These are phyloP conservation scores for Cheilosia scutellata DNA, from an alignment of 2,888 invertebrate species.

Conservation along the genomic window DNA sequence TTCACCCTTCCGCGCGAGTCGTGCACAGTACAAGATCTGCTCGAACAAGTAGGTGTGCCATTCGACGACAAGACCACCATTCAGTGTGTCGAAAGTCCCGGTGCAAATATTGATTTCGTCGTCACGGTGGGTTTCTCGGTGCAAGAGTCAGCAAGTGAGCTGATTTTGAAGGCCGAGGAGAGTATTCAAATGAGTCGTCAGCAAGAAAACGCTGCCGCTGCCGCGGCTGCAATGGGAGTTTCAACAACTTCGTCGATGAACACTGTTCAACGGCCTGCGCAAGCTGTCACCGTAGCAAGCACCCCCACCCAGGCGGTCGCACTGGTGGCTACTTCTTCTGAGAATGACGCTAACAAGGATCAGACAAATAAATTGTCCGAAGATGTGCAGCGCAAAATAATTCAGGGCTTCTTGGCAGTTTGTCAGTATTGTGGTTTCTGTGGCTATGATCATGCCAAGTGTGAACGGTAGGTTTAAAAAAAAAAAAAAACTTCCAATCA, in stretches of 20 bases:
- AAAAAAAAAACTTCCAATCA: background rate
- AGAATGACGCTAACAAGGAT: conserved; percentile 52
- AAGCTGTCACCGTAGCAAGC: conserved; percentile 79
- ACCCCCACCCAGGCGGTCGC: conserved; percentile 26
- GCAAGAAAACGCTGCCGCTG: conserved; percentile 78
- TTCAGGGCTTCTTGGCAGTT: conserved; percentile 90
- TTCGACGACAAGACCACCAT: conserved; percentile 89
- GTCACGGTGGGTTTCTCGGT: conserved; percentile 88
- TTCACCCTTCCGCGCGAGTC: conserved; percentile 93
- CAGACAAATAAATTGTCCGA: conserved; percentile 79
- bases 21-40: conserved; percentile 92
- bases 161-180: conserved; percentile 83
- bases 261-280: conserved; percentile 48
- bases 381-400: conserved; percentile 87
- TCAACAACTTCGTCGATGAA: conserved; percentile 36
- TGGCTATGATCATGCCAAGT: conserved; percentile 91
- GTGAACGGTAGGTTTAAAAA: conserved; percentile 86
- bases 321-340: conserved; percentile 43
- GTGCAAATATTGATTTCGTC: conserved; percentile 91
- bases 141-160: conserved; percentile 83
- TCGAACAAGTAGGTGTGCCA: conserved; percentile 90
- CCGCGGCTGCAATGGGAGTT: conserved; percentile 60
- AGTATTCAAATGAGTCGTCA: conserved; percentile 82
- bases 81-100: conserved; percentile 90
- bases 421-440: conserved; percentile 92